Conservation (phyloP, 2,113 vertebrate species). For the Ceyx cyanopectus region DNA sequence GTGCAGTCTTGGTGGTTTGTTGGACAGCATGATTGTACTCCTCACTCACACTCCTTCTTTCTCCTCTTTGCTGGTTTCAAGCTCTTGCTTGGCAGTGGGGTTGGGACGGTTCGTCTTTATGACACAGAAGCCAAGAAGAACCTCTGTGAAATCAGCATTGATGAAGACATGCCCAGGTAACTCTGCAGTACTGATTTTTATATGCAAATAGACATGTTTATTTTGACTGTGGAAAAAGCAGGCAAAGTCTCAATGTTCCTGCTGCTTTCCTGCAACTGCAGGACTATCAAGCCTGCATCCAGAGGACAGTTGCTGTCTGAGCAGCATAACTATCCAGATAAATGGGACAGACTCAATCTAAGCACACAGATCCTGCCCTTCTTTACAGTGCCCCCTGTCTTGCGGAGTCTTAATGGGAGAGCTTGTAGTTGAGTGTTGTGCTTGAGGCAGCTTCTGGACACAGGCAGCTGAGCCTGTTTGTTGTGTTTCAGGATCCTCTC, state of each 20-base stretch:
- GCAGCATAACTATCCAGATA: rapidly evolving
- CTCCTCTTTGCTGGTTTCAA: constrained; percentile 62
- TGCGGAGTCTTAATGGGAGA: not conserved
- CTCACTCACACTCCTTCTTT: not conserved
- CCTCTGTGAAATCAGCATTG: constrained; percentile 93
- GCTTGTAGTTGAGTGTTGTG: not conserved
- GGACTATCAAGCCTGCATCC: not conserved
- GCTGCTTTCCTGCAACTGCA: not conserved
- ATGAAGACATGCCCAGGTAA: constrained; percentile 92
- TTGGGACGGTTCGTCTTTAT: constrained; percentile 93
- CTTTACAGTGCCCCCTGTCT: not conserved
- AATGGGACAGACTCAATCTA: not conserved
- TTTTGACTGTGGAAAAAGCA: not conserved
- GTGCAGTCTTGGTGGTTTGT: not conserved
- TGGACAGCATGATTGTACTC: not conserved
- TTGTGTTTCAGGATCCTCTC: constrained; percentile 89
- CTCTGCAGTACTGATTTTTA: not conserved
- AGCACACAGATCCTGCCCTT: not conserved
- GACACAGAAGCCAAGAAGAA: constrained; percentile 98
- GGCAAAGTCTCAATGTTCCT: not conserved
- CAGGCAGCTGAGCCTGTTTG: not conserved
- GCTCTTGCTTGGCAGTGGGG: constrained; percentile 94
- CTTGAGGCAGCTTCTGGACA: not conserved
- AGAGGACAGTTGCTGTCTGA: not conserved
- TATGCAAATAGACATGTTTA: not conserved